phyloP scores from a whole-genome alignment of 2,797 vertebrate species.

The Monodelphis domestica region DNA sequence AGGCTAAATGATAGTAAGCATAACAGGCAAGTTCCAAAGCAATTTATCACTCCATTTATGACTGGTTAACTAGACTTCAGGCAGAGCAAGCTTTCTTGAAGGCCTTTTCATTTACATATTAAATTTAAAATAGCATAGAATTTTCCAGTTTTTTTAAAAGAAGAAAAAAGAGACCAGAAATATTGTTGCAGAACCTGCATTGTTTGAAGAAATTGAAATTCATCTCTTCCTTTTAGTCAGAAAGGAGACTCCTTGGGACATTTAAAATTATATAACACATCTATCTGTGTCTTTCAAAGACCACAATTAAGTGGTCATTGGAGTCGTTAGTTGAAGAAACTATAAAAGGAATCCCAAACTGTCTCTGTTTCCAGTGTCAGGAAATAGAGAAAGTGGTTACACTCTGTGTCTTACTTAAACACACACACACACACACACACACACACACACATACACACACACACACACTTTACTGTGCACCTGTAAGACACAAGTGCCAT shows the following conservation, averaged over 20 bases:
- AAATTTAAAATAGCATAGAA: slow-evolving; percentile 25
- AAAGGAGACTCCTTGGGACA: slow-evolving; percentile 46
- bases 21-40: slow-evolving; percentile 6
- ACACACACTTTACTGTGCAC: slow-evolving; percentile 80
- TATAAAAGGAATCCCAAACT: slow-evolving; percentile 86
- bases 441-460: no score
- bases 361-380: slow-evolving; percentile 86
- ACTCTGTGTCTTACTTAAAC: slow-evolving; percentile 77
- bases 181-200: not conserved
- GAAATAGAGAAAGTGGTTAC: slow-evolving; percentile 83
- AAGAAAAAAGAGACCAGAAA: slow-evolving; percentile 9
- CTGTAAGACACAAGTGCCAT: slow-evolving; percentile 69
- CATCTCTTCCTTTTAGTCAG: slow-evolving; percentile 44
- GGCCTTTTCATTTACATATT: not conserved
- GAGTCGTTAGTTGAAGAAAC: slow-evolving; percentile 84
- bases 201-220: slow-evolving; percentile 45
- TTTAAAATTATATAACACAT: slow-evolving; percentile 79
- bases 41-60: slow-evolving; percentile 37
- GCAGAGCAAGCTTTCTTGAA: not conserved
- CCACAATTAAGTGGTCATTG: slow-evolving; percentile 80
- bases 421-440: no score
- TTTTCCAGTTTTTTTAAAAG: not conserved
- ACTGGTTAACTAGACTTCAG: slow-evolving; percentile 28
- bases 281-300: slow-evolving; percentile 79
- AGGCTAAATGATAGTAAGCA: not conserved